Percentiles rank a stretch among this genome's conserved stretches.
phyloP scores from a whole-genome alignment of 35 echinoderm and acorn worm genomes.

The Heliocidaris tuberculata region DNA sequence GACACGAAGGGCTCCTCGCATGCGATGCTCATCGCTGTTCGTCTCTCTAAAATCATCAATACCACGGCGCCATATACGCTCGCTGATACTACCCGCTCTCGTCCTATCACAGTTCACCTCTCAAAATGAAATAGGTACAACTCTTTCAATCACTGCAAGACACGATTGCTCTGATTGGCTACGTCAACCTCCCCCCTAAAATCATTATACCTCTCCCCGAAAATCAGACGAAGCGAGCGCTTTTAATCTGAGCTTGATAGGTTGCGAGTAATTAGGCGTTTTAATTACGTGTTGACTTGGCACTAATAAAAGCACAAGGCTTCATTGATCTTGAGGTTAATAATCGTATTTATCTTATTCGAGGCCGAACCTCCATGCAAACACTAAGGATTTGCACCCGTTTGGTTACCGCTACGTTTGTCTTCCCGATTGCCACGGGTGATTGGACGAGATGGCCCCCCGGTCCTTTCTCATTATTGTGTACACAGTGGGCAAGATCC shows the following conservation, averaged over 20 bases:
- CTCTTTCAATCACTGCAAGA: not conserved
- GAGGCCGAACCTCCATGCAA: constrained; percentile 16
- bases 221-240: constrained; percentile 9
- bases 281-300: constrained; percentile 50
- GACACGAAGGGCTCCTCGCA: not conserved
- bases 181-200: not conserved
- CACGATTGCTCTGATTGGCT: not conserved
- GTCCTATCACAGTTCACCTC: not conserved
- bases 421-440: constrained; percentile 20
- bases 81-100: not conserved
- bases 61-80: not conserved
- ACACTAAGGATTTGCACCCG: constrained; percentile 35
- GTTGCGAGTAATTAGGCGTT: constrained; percentile 42
- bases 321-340: constrained; percentile 43
- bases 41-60: not conserved
- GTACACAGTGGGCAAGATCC: not conserved
- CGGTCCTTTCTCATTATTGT: not conserved
- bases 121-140: not conserved
- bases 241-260: constrained; percentile 49
- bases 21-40: not conserved
- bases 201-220: not conserved
- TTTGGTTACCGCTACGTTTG: constrained; percentile 28
- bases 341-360: constrained; percentile 47
- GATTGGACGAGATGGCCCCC: not conserved
- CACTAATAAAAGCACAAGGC: constrained; percentile 52